These are phyloP conservation scores for Cerceris ruficornis DNA, from an alignment of 2,888 invertebrate genomes.

Conservation along the genomic window DNA sequence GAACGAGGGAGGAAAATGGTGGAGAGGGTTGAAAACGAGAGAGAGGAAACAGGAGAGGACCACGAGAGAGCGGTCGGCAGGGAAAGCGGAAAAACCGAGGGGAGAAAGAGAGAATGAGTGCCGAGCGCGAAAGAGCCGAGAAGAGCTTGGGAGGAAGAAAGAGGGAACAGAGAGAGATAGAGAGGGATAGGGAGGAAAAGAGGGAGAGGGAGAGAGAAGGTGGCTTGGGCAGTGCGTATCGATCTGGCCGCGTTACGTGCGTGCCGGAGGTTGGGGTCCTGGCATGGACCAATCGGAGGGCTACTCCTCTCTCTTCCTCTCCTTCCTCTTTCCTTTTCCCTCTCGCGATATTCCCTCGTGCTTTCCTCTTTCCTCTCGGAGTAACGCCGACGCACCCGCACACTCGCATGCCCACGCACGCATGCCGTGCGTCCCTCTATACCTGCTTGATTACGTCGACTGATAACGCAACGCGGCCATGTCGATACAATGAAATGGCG, in stretches of 20 bases:
- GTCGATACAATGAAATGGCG: constrained; percentile 73
- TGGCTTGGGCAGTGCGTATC: constrained; percentile 81
- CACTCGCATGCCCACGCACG: constrained; percentile 19
- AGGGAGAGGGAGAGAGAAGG: constrained; percentile 54
- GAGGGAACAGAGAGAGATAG: constrained; percentile 10
- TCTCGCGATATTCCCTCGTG: constrained; percentile 38
- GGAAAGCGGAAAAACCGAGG: constrained; percentile 11
- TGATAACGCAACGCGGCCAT: constrained; percentile 72
- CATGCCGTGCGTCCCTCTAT: constrained; percentile 32
- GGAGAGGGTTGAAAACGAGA: neutral
- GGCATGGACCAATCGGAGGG: constrained; percentile 80
- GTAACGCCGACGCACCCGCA: constrained; percentile 37
- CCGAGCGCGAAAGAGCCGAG: constrained; percentile 23
- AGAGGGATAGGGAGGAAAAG: constrained; percentile 22
- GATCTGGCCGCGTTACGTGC: constrained; percentile 80
- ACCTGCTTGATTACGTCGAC: constrained; percentile 72
- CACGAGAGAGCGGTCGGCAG: neutral
- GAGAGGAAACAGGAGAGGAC: neutral
- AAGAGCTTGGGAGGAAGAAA: constrained; percentile 28
- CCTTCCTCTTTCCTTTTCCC: constrained; percentile 61
- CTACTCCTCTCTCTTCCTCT: constrained; percentile 73
- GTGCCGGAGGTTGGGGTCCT: constrained; percentile 79
- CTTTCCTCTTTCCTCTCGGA: constrained; percentile 33
- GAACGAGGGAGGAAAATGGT: neutral
- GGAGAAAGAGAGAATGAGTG: constrained; percentile 13